Base-by-base conservation (phyloP, 1,140 invertebrate genomes). In the Nephila pilipes region DNA sequence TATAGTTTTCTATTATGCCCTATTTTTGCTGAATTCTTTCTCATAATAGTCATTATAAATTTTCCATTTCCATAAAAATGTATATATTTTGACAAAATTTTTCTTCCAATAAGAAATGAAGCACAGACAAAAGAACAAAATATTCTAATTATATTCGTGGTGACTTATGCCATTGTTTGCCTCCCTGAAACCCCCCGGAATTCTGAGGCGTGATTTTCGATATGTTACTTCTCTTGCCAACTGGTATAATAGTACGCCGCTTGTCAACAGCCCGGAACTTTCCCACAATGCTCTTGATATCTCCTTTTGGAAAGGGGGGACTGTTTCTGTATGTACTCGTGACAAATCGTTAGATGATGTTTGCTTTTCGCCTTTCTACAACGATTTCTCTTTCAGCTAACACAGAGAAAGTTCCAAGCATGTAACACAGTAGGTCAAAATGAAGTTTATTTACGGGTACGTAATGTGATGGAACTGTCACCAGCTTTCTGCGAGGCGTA, bases 231-330 rank as follows among this genome's bases (percentile, higher is more conserved):
- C 25, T 32, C 25, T 69, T 25, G 4, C 65, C 65, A 4, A 69
- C 65, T 25, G 32, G 29, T 69, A 69, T 32, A 29, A 29, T 14
- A 69, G 29, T 18, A 32, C 10, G 14, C 29, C 14, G 65, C 65
- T 32, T 69, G 60, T 63, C 60, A 32, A 69, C 65, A 69, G 65
- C 65, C n/a, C 25, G 65, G 29, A 69, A 69, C 65, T 69, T 69
- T 69, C 65, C 65, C 65, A 69, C 65, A 69, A 69, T 69, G n/a
- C 65, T 25, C 25, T 69, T 69, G 65, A 69, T 69, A 69, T 69
- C 65, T 69, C 12, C 29, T 32, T 29, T 69, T 25, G 65, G 29
- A 29, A 29, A n/a, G n/a, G 63, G 65, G 65, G 65, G 5, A 25
- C 29, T 25, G n/a, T 32, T 22, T 69, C 65, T 32, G 29, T 29